Evolutionary conservation across 2,797 vertebrate species (phyloP).

Genomic region (Phoebastria nigripes): DNA sequence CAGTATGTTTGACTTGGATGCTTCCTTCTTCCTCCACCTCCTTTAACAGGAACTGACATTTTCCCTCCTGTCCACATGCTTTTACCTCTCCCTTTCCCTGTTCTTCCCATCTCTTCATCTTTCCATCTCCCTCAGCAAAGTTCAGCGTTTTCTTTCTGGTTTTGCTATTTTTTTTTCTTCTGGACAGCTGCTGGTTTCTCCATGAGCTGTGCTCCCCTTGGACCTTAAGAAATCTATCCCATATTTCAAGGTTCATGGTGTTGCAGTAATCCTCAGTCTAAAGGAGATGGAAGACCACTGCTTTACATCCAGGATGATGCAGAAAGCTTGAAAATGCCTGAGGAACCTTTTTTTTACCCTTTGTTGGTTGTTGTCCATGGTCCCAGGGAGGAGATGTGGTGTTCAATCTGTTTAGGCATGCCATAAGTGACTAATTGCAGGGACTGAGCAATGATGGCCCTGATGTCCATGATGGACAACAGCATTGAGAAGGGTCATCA

Average conservation of each 20-base stretch:
- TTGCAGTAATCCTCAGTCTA: neutral
- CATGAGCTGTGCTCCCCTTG: neutral
- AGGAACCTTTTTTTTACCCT: neutral
- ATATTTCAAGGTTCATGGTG: neutral
- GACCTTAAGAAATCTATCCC: neutral
- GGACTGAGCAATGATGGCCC: neutral
- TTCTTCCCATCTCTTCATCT: neutral
- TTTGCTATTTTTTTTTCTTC: neutral
- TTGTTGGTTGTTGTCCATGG: neutral
- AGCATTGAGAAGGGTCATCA: neutral
- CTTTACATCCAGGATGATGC: neutral
- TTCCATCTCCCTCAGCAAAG: neutral
- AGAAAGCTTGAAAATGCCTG: neutral
- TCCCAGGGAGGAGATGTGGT: neutral
- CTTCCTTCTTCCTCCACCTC: neutral
- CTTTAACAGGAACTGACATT: neutral
- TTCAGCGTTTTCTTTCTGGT: neutral
- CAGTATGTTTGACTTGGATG: rapidly evolving
- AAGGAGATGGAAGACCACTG: neutral
- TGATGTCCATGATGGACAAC: neutral
- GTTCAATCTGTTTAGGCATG: neutral
- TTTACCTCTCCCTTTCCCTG: neutral
- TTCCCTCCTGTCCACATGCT: neutral
- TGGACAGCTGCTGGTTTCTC: neutral
- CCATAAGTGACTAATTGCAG: neutral